phyloP scores from a whole-genome alignment of 2,113 vertebrate genomes.

The Jaculus jaculus region DNA sequence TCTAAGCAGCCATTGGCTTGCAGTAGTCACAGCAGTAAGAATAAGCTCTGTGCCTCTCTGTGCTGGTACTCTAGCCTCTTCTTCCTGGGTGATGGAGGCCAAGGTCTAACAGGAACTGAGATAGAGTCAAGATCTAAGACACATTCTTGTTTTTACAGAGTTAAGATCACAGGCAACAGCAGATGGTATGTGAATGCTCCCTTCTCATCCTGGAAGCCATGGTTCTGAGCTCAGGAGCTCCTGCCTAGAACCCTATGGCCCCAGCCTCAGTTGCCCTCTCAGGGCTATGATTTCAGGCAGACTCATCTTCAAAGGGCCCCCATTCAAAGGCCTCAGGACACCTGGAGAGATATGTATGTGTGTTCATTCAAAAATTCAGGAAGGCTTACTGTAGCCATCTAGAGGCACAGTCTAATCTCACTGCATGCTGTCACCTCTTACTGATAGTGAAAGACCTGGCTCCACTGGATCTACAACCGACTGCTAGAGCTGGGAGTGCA shows the following conservation, averaged over 20 bases:
- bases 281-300: neutral
- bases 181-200: fast-evolving
- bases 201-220: neutral
- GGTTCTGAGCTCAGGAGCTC: neutral
- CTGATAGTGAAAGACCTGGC: neutral
- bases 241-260: neutral
- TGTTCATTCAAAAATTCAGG: neutral
- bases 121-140: neutral
- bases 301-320: neutral
- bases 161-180: neutral
- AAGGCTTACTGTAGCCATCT: neutral
- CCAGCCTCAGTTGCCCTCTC: neutral
- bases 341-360: neutral
- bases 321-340: neutral
- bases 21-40: neutral
- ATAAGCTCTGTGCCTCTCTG: neutral
- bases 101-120: neutral
- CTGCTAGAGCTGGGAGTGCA: neutral
- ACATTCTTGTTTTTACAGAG: neutral
- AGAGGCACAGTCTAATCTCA: neutral
- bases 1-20: neutral
- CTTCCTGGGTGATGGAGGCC: neutral
- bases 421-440: neutral
- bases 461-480: neutral
- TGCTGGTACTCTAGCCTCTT: neutral